These are phyloP conservation scores for Blennius ocellaris DNA, from an alignment of 2,113 vertebrate genomes.

Conservation along the genomic window DNA sequence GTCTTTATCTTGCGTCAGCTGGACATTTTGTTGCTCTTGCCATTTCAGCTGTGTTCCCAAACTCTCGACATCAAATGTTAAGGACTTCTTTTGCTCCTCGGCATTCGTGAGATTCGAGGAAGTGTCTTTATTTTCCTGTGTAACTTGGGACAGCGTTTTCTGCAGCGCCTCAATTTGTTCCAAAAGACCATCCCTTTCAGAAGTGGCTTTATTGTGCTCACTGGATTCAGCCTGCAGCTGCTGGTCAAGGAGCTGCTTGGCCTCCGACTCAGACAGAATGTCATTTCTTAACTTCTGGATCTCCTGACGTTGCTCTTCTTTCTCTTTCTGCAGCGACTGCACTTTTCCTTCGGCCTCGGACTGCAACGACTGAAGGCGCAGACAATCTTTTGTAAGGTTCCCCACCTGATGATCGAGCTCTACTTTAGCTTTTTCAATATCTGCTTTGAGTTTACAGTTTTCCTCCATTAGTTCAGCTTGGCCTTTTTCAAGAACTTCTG, in stretches of 20 bases:
- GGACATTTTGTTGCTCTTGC: conserved; percentile 76
- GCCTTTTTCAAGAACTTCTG: conserved; percentile 77
- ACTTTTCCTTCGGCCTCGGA: conserved; percentile 68
- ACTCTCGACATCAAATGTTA: conserved; percentile 77
- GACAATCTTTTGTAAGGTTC: conserved; percentile 72
- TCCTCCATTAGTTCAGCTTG: conserved; percentile 78
- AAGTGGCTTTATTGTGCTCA: conserved; percentile 74
- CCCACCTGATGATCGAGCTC: conserved; percentile 79
- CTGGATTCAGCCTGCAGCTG: conserved; percentile 70
- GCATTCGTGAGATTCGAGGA: conserved; percentile 79
- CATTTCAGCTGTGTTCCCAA: conserved; percentile 73
- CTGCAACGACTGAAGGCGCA: conserved; percentile 65
- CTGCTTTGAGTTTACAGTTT: conserved; percentile 75
- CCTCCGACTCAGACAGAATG: conserved; percentile 72
- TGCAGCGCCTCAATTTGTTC: conserved; percentile 79
- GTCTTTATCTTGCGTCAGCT: conserved; percentile 74
- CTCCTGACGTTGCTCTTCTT: conserved; percentile 60
- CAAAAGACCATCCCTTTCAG: conserved; percentile 75
- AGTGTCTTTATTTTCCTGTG: conserved; percentile 80
- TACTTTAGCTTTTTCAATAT: conserved; percentile 67
- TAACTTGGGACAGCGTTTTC: conserved; percentile 71
- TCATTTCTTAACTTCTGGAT: conserved; percentile 76
- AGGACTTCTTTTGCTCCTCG: conserved; percentile 80
- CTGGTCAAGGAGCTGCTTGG: conserved; percentile 78
- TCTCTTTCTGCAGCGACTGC: conserved; percentile 75